Evolutionary conservation across 2,888 invertebrate species (phyloP).

Genomic region (Crossocerus cetratus): DNA sequence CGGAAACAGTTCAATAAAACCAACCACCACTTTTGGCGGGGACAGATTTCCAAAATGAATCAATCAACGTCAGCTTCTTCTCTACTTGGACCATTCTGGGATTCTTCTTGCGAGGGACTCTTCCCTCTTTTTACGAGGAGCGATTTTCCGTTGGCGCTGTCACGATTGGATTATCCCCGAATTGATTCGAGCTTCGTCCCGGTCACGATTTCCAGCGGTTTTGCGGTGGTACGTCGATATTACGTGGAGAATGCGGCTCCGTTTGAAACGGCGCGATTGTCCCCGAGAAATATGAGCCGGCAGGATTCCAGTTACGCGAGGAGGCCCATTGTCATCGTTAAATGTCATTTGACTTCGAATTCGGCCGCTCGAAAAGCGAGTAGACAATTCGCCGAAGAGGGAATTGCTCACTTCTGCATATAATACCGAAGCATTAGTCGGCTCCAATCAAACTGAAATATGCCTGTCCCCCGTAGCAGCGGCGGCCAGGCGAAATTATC

Average conservation of each 20-base stretch:
- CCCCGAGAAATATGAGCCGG: background rate
- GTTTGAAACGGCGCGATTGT: background rate
- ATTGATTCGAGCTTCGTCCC: conserved; percentile 22
- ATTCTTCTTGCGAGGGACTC: background rate
- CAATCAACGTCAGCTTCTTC: conserved; percentile 1
- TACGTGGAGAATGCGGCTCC: background rate
- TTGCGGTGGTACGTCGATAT: background rate
- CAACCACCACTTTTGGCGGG: no score
- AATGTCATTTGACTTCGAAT: no score
- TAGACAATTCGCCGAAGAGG: no score
- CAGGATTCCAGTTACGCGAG: background rate
- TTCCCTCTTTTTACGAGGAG: conserved; percentile 2
- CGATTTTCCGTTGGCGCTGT: conserved; percentile 16
- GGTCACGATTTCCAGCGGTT: conserved; percentile 22
- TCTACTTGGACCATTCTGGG: background rate
- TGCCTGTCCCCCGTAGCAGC: no score
- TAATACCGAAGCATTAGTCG: no score
- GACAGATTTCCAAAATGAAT: conserved; percentile 25
- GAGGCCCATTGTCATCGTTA: no score
- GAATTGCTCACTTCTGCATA: no score
- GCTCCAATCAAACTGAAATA: no score
- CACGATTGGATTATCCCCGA: conserved; percentile 19
- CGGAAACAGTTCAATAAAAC: no score
- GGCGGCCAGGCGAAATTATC: no score
- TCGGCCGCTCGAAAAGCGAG: no score